Percentiles rank a stretch among this genome's conserved stretches.
Evolutionary conservation across 1,140 invertebrate species (phyloP).

Genomic region (Bombus cullumanus): DNA sequence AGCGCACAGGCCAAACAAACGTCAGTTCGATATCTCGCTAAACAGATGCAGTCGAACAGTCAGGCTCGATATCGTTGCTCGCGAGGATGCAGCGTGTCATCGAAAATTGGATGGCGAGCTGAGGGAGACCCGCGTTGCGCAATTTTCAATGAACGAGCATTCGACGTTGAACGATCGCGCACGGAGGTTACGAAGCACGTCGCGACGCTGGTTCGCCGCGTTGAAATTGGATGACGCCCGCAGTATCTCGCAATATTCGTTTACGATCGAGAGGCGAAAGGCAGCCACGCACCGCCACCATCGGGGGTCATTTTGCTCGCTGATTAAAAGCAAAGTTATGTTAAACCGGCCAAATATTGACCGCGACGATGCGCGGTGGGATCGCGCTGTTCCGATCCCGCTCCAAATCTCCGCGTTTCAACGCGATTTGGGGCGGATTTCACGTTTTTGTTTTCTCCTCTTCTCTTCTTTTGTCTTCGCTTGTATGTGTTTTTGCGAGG

Average conservation of each 20-base stretch:
- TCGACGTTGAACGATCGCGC: neutral
- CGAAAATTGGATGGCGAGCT: conserved; percentile 42
- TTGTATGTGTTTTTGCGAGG: neutral
- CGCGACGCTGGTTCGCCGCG: neutral
- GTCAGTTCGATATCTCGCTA: conserved; percentile 24
- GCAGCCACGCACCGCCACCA: conserved; percentile 40
- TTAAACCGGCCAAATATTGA: conserved; percentile 50
- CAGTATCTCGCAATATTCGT: conserved; percentile 70
- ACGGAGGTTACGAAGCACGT: neutral
- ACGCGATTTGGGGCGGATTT: neutral
- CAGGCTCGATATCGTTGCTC: neutral
- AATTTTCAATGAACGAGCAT: conserved; percentile 16
- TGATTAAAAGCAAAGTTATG: conserved; percentile 65
- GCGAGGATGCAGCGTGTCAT: conserved; percentile 8
- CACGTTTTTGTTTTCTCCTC: neutral
- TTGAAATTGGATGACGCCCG: conserved; percentile 50
- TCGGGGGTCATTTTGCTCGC: conserved; percentile 46
- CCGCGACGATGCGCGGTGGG: neutral
- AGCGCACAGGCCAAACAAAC: conserved; percentile 5
- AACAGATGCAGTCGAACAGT: conserved; percentile 32
- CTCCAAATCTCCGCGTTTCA: neutral
- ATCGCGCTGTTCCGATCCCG: neutral
- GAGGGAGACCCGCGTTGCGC: neutral
- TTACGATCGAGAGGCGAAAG: conserved; percentile 62
- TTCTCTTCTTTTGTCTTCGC: neutral